Percentiles rank a stretch among this genome's conserved stretches.
Conservation (phyloP, 2,888 invertebrate genomes). For the Morinoia aosen region DNA sequence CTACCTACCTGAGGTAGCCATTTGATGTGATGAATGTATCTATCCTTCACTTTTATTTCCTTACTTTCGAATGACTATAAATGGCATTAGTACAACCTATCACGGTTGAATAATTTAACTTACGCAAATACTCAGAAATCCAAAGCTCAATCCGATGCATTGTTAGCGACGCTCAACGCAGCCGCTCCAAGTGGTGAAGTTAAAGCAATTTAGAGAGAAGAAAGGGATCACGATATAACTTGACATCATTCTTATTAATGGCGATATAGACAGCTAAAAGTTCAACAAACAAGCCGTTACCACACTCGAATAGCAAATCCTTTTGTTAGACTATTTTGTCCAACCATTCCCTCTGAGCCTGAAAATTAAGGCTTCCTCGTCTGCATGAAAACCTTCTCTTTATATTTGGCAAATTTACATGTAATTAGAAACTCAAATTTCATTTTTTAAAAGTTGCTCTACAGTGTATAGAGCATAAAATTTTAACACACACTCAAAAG, state of each 20-base stretch:
- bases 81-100: not conserved
- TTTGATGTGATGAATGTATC: not conserved
- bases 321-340: not conserved
- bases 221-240: not conserved
- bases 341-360: not conserved
- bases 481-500: not conserved
- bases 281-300: not conserved
- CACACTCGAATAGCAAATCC: not conserved
- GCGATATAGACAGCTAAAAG: not conserved
- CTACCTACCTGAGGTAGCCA: not conserved
- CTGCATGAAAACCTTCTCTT: not conserved
- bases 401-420: not conserved
- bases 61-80: not conserved
- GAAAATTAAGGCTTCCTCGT: not conserved
- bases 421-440: not conserved
- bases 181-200: not conserved
- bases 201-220: not conserved
- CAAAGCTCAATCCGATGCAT: not conserved
- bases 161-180: not conserved
- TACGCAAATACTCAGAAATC: not conserved
- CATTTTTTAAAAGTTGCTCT: not conserved
- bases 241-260: not conserved
- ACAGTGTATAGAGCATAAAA: not conserved
- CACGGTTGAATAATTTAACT: not conserved
- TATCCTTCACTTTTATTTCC: not conserved